Evolutionary conservation across 2,888 invertebrate genomes (phyloP).

Genomic region (Charanyca ferruginea): DNA sequence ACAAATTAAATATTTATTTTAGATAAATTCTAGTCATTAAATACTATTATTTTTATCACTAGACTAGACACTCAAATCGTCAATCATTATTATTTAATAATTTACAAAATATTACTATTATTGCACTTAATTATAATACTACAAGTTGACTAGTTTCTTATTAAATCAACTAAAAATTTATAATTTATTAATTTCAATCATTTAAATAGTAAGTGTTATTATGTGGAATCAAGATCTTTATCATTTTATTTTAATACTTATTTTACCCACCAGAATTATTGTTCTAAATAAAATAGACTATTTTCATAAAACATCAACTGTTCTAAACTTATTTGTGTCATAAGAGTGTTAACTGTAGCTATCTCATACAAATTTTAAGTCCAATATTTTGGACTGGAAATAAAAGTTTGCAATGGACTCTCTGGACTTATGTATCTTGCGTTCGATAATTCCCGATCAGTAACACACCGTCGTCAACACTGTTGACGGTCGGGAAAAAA

Average conservation of each 20-base stretch:
- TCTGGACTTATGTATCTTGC: no score
- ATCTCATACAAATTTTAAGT: no score
- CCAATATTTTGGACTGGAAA: no score
- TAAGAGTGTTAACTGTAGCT: no score
- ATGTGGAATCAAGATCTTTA: neutral
- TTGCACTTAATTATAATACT: slow-evolving; percentile 61
- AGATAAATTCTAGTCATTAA: slow-evolving; percentile 8
- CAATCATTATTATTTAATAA: slow-evolving; percentile 26
- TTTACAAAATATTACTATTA: slow-evolving; percentile 63
- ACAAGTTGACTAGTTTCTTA: slow-evolving; percentile 37
- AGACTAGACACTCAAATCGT: slow-evolving; percentile 43
- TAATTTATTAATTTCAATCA: neutral
- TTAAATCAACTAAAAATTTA: slow-evolving; percentile 19
- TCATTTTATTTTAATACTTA: neutral
- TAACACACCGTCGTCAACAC: no score
- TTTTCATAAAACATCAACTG: neutral
- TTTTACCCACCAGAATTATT: neutral
- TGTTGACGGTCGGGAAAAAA: no score
- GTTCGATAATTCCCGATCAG: no score
- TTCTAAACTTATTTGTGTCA: neutral
- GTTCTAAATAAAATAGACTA: neutral
- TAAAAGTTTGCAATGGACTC: no score
- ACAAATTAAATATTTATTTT: slow-evolving; percentile 18
- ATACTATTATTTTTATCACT: slow-evolving; percentile 14
- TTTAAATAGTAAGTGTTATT: slow-evolving; percentile 9